A percentile compares a stretch with the other conserved stretches of the same genome.
Evolutionary conservation across 2,888 invertebrate species (phyloP).

Genomic region (Nomada goodeniana): DNA sequence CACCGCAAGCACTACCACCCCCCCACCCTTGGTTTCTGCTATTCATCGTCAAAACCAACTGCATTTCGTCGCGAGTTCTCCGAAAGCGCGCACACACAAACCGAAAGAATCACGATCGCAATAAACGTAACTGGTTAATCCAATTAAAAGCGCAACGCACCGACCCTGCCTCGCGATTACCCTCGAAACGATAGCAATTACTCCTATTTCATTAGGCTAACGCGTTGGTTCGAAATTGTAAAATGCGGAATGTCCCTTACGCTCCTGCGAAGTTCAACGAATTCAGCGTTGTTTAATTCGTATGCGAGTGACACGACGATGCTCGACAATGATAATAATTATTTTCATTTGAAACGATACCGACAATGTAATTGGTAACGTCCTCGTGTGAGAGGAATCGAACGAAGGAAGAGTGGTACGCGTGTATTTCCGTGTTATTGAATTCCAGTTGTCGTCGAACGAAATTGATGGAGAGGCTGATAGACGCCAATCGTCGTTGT

Average conservation of each 20-base stretch:
- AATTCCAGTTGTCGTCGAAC: background rate
- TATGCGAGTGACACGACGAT: background rate
- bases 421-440: background rate
- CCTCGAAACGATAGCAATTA: background rate
- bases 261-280: too few relatives aligned
- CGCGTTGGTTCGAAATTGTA: background rate
- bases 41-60: slow-evolving; percentile 65
- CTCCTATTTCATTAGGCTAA: background rate
- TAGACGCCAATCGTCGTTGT: background rate
- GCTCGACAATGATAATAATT: too few relatives aligned
- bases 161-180: background rate
- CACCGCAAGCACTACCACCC: slow-evolving; percentile 36
- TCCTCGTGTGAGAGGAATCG: background rate
- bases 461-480: background rate
- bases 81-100: slow-evolving; percentile 49
- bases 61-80: slow-evolving; percentile 71
- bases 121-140: background rate
- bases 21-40: slow-evolving; percentile 41
- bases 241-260: background rate
- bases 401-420: background rate
- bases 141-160: background rate
- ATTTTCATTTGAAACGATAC: background rate
- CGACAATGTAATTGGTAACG: background rate
- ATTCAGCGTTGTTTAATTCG: too few relatives aligned
- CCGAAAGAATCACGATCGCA: background rate